Evolutionary conservation across 2,888 invertebrate genomes (phyloP).

Genomic region (Lasius platythorax): DNA sequence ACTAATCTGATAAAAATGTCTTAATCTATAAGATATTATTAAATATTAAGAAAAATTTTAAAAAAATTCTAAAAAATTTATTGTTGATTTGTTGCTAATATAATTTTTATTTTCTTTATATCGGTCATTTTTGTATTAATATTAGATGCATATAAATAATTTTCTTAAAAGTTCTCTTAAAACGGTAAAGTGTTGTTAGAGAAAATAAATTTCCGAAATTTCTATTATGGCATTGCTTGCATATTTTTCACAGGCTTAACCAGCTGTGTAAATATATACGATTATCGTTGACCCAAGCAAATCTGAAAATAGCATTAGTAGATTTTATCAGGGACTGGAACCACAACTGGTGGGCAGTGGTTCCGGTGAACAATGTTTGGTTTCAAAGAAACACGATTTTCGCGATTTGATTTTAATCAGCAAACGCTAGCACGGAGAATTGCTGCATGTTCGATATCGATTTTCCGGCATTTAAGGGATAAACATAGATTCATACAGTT

Average conservation of each 20-base stretch:
- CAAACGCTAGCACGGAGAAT: not conserved
- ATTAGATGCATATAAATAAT: not conserved
- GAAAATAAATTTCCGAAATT: not conserved
- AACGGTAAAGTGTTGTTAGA: not conserved
- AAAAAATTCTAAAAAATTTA: not conserved
- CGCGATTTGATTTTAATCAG: constrained; percentile 4
- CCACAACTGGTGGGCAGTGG: no score
- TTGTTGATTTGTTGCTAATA: not conserved
- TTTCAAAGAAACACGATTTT: constrained; percentile 16
- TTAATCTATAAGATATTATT: not conserved
- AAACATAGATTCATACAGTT: not conserved
- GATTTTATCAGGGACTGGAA: constrained; percentile 13
- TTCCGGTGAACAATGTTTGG: not conserved
- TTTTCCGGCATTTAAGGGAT: not conserved
- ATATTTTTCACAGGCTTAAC: not conserved
- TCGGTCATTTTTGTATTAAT: not conserved
- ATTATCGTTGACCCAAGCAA: not conserved
- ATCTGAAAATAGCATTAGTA: constrained; percentile 34
- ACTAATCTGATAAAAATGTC: not conserved
- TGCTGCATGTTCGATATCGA: not conserved
- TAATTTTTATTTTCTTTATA: not conserved
- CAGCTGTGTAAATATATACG: constrained; percentile 18
- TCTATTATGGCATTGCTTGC: not conserved
- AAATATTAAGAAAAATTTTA: no score
- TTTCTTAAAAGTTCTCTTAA: not conserved